phyloP scores from a whole-genome alignment of 2,888 invertebrate species.

The Gandaritis pyraliata region DNA sequence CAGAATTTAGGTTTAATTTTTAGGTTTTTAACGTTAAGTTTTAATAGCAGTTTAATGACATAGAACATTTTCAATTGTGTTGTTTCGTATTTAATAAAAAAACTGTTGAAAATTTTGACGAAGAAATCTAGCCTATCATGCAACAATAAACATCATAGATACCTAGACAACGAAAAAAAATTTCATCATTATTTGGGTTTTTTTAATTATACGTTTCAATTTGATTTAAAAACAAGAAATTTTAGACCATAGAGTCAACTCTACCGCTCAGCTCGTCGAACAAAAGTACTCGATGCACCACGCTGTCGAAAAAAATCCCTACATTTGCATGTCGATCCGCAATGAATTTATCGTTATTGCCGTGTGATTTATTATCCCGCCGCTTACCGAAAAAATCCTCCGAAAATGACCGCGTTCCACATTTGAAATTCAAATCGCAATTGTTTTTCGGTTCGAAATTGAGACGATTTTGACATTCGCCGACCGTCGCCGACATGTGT shows the following conservation, averaged over 20 bases:
- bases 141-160: too few species aligned
- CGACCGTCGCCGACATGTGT: slow-evolving; percentile 71
- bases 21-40: too few species aligned
- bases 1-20: too few species aligned
- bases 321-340: slow-evolving; percentile 84
- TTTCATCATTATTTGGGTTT: background rate
- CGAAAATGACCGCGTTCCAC: slow-evolving; percentile 73
- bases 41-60: too few species aligned
- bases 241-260: slow-evolving; percentile 41
- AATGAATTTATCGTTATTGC: slow-evolving; percentile 85
- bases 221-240: background rate
- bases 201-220: background rate
- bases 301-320: slow-evolving; percentile 73
- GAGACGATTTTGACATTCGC: slow-evolving; percentile 81
- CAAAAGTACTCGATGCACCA: slow-evolving; percentile 64
- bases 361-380: slow-evolving; percentile 76
- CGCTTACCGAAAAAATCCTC: slow-evolving; percentile 76
- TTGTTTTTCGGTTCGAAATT: slow-evolving; percentile 80
- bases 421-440: slow-evolving; percentile 82
- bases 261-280: slow-evolving; percentile 52
- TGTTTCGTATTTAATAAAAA: too few species aligned
- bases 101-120: too few species aligned
- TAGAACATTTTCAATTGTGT: too few species aligned
- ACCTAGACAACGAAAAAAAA: too few species aligned
- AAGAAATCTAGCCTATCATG: too few species aligned